phyloP scores from a whole-genome alignment of 2,888 invertebrate species.

The Xestia c-nigrum region DNA sequence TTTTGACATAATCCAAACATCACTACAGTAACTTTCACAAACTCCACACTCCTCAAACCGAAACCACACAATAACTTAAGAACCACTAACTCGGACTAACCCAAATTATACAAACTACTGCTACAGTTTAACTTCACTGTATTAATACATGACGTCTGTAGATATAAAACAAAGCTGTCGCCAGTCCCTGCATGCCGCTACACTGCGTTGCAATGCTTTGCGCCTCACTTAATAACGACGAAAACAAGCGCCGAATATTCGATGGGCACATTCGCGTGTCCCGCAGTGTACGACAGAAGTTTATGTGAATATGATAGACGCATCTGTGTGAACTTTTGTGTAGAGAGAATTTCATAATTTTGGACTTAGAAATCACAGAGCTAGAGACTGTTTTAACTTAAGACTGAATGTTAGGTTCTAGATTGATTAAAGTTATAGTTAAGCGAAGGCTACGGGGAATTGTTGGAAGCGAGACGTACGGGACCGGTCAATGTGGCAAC shows the following conservation, averaged over 20 bases:
- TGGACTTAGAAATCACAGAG: neutral
- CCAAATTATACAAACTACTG: neutral
- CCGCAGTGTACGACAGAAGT: constrained; percentile 8
- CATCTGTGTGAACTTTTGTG: constrained; percentile 4
- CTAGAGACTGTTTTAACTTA: neutral
- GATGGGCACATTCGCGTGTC: constrained; percentile 8
- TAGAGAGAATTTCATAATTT: neutral
- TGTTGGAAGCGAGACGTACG: too few relatives aligned
- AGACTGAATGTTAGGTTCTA: neutral
- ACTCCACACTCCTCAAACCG: too few relatives aligned
- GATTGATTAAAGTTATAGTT: neutral
- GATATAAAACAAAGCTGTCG: constrained; percentile 26
- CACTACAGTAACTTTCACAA: too few relatives aligned
- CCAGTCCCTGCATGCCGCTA: neutral
- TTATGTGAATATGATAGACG: constrained; percentile 21
- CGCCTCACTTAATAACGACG: constrained; percentile 33
- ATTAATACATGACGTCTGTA: constrained; percentile 3
- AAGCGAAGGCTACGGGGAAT: too few relatives aligned
- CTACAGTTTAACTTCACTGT: constrained; percentile 12
- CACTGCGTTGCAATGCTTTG: constrained; percentile 22
- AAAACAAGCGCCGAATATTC: constrained; percentile 35
- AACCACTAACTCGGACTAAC: neutral
- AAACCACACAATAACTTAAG: neutral
- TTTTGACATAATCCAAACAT: too few relatives aligned
- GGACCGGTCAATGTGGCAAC: too few relatives aligned